Percentiles rank a stretch among this genome's conserved stretches.
These are phyloP conservation scores for Poicephalus meyeri DNA, from an alignment of 2,113 vertebrate genomes.

Conservation along the genomic window DNA sequence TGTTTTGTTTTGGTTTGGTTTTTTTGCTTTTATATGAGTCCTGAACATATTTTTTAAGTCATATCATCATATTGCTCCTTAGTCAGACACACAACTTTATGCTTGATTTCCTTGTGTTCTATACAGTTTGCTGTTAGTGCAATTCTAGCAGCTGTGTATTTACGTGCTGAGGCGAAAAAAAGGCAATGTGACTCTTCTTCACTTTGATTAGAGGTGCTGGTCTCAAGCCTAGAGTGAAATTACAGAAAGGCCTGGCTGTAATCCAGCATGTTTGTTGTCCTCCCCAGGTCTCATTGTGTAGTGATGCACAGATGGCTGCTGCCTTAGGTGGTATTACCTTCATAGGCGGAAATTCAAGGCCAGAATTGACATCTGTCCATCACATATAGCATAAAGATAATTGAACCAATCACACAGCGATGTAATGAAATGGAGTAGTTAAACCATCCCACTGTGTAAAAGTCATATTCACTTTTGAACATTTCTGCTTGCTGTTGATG, in stretches of 20 bases:
- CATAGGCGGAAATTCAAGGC: background rate
- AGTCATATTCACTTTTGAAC: background rate
- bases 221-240: background rate
- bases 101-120: background rate
- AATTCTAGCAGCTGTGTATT: background rate
- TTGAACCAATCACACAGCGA: background rate
- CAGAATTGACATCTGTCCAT: background rate
- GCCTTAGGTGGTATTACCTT: background rate
- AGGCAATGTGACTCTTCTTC: background rate
- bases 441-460: background rate
- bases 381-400: background rate
- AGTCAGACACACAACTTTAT: background rate
- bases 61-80: background rate
- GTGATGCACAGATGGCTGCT: background rate
- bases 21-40: background rate
- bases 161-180: background rate
- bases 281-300: background rate
- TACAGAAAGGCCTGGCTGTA: background rate
- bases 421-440: background rate
- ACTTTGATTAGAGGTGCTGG: background rate
- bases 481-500: background rate
- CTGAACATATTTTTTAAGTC: background rate
- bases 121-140: background rate
- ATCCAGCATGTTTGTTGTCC: background rate
- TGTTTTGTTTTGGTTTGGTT: background rate